These are phyloP conservation scores for Channa maculata DNA, from an alignment of 2,113 vertebrate species.

Conservation along the genomic window DNA sequence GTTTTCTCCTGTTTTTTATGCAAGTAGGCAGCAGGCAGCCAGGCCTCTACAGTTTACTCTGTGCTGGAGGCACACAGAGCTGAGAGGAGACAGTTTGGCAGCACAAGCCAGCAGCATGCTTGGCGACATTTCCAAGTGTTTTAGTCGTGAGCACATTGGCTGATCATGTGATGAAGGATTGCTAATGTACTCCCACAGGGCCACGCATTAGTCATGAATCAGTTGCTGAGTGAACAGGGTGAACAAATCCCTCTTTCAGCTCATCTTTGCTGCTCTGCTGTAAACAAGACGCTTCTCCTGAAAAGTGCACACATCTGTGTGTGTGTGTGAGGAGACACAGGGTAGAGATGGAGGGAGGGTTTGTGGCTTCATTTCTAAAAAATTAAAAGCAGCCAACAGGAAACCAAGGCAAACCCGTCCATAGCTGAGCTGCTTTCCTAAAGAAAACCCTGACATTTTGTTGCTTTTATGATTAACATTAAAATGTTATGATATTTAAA, in stretches of 20 bases:
- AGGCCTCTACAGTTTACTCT: background rate
- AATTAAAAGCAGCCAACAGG: background rate
- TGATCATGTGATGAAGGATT: constrained; percentile 48
- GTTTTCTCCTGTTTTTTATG: background rate
- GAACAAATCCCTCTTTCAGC: constrained; percentile 62
- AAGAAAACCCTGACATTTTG: too few relatives aligned
- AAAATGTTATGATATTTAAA: background rate
- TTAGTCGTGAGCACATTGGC: background rate
- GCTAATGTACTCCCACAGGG: constrained; percentile 63
- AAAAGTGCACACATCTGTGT: background rate
- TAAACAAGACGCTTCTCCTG: constrained; percentile 31
- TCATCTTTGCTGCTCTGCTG: constrained; percentile 10
- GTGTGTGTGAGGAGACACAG: background rate
- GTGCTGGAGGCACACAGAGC: background rate
- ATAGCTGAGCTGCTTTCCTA: too few relatives aligned
- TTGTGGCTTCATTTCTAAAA: background rate
- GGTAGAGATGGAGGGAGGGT: background rate
- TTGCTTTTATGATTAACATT: too few relatives aligned
- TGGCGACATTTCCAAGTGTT: constrained; percentile 34
- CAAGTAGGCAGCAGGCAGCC: background rate
- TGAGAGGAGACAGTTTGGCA: constrained; percentile 23
- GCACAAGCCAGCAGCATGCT: constrained; percentile 15
- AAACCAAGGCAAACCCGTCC: background rate
- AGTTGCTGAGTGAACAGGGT: constrained; percentile 39
- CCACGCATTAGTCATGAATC: constrained; percentile 75